These are phyloP conservation scores for Orchesella cincta DNA, from an alignment of 1,140 invertebrate species.

Conservation along the genomic window DNA sequence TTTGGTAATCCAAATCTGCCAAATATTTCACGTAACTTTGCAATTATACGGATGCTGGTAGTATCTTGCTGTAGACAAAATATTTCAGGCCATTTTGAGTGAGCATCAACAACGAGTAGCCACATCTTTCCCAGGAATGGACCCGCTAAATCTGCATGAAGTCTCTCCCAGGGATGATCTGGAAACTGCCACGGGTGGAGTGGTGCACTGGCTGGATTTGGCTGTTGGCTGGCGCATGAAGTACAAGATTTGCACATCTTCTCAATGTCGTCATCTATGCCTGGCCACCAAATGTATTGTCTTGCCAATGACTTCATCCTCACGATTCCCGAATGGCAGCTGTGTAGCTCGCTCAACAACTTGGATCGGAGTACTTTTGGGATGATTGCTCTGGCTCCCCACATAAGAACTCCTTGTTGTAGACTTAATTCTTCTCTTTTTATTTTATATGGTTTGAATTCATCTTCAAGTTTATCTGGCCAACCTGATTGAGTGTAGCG, in stretches of 20 bases:
- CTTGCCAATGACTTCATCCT: conserved; percentile 54
- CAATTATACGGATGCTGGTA: conserved; percentile 35
- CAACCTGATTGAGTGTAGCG: conserved; percentile 34
- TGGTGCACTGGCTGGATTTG: conserved; percentile 34
- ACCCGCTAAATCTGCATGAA: conserved; percentile 55
- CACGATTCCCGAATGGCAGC: conserved; percentile 51
- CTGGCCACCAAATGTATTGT: conserved; percentile 54
- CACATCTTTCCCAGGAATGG: conserved; percentile 50
- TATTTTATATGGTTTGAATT: background rate
- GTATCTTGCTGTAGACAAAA: conserved; percentile 14
- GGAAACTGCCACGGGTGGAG: conserved; percentile 48
- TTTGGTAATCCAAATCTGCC: conserved; percentile 48
- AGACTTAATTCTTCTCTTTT: conserved; percentile 32
- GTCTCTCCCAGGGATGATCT: conserved; percentile 51
- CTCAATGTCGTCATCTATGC: conserved; percentile 55
- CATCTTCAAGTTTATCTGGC: conserved; percentile 19
- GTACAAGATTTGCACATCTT: conserved; percentile 56
- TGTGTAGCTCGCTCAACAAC: conserved; percentile 52
- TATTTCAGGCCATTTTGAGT: conserved; percentile 59
- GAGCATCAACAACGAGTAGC: conserved; percentile 54
- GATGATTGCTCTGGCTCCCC: conserved; percentile 46
- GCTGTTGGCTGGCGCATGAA: conserved; percentile 54
- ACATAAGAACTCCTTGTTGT: conserved; percentile 28
- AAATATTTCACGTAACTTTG: conserved; percentile 48
- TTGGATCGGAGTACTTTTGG: conserved; percentile 45